Percentiles rank a stretch among this genome's conserved stretches.
phyloP scores from a whole-genome alignment of 2,797 vertebrate species.

The Manis crassicaudata region DNA sequence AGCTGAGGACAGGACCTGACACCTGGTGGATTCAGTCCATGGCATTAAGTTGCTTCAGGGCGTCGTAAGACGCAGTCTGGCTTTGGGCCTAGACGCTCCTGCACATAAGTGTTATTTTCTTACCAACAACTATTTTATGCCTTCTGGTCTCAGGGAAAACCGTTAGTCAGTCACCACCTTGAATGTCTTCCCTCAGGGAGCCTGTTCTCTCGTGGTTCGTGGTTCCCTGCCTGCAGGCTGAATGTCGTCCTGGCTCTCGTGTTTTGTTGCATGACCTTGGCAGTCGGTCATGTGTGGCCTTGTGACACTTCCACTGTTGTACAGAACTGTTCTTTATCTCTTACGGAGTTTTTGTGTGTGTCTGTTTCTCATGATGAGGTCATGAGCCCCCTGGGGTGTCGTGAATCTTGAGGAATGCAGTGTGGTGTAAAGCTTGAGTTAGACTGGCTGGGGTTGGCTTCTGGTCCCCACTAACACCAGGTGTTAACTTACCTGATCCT shows the following conservation, averaged over 20 bases:
- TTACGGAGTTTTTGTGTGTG: neutral
- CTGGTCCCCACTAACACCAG: neutral
- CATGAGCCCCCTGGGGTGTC: neutral
- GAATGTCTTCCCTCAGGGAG: neutral
- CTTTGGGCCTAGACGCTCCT: neutral
- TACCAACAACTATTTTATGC: neutral
- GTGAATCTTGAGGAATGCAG: neutral
- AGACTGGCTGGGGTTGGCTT: neutral
- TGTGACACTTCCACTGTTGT: neutral
- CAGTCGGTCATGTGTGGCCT: neutral
- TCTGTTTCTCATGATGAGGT: neutral
- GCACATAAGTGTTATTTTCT: neutral
- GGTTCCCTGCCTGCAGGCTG: neutral
- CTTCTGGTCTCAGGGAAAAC: neutral
- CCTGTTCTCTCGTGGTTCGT: neutral
- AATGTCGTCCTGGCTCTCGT: neutral
- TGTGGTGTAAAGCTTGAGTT: neutral
- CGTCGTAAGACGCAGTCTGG: neutral
- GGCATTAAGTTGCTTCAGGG: neutral
- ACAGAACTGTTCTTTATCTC: neutral
- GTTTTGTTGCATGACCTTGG: neutral
- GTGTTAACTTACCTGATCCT: neutral
- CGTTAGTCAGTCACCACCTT: neutral
- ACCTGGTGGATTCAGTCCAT: neutral
- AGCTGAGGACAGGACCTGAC: neutral